phyloP scores from a whole-genome alignment of 2,113 vertebrate genomes.

The Mustelus asterias region DNA sequence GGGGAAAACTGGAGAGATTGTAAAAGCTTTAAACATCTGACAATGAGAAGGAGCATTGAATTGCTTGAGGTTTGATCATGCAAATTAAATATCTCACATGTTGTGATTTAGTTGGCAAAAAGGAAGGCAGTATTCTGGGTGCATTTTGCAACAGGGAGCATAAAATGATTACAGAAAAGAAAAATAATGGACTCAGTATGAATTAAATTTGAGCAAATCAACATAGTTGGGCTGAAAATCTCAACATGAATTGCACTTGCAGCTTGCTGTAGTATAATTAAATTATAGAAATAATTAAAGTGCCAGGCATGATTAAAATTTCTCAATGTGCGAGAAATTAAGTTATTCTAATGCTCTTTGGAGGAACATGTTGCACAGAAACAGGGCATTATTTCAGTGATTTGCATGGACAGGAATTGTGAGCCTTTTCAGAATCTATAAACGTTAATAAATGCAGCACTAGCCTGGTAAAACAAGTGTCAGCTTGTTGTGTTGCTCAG shows the following conservation, averaged over 20 bases:
- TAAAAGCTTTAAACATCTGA: not conserved
- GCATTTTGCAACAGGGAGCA: not conserved
- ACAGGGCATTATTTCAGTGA: not conserved
- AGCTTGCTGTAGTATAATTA: not conserved
- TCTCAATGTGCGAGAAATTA: not conserved
- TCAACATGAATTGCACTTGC: not conserved
- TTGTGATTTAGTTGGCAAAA: not conserved
- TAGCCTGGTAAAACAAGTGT: not conserved
- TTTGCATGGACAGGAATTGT: not conserved
- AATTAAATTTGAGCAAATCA: not conserved
- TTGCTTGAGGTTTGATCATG: not conserved
- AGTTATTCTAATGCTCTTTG: not conserved
- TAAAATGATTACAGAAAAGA: not conserved
- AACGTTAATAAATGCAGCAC: not conserved
- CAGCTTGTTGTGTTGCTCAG: not conserved
- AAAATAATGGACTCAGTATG: not conserved
- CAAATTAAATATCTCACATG: not conserved
- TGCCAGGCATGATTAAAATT: not conserved
- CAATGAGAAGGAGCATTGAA: not conserved
- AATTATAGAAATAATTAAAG: not conserved
- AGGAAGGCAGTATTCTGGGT: not conserved
- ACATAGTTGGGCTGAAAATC: not conserved
- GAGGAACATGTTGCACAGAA: not conserved
- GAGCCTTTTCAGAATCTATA: not conserved
- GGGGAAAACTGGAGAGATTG: not conserved